Percentiles rank a stretch among this genome's conserved stretches.
Evolutionary conservation across 2,888 invertebrate genomes (phyloP).

Genomic region (Lordiphosa andalusiaca): DNA sequence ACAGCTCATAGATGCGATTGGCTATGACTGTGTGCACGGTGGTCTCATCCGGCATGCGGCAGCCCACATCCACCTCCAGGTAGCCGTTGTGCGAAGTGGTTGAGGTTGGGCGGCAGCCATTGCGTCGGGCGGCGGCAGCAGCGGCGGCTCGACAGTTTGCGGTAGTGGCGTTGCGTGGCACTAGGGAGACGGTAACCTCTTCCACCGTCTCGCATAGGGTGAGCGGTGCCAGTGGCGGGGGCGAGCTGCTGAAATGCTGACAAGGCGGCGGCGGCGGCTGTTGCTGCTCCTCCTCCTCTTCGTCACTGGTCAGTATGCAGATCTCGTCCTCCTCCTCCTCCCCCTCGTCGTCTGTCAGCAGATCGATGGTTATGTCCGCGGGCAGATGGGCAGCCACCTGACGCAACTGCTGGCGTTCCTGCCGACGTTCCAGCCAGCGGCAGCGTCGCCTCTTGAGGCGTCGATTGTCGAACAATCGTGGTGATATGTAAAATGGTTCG

Average conservation of each 20-base stretch:
- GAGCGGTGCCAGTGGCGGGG: conserved; percentile 67
- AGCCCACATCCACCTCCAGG: conserved; percentile 49
- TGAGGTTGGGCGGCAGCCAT: conserved; percentile 13
- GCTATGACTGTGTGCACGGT: conserved; percentile 79
- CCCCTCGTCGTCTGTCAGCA: conserved; percentile 74
- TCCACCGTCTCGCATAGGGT: conserved; percentile 61
- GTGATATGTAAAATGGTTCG: conserved; percentile 76
- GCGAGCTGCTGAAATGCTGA: conserved; percentile 44
- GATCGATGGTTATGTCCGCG: conserved; percentile 74
- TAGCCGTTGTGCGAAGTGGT: conserved; percentile 11
- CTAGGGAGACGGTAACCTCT: conserved; percentile 76
- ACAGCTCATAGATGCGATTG: conserved; percentile 77
- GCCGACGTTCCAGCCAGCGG: conserved; percentile 60
- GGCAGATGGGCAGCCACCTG: conserved; percentile 52
- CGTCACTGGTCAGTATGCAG: conserved; percentile 70
- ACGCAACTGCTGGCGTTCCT: conserved; percentile 39
- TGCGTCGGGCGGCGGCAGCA: conserved; percentile 18
- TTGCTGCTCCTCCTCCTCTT: conserved; percentile 35
- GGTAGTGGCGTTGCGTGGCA: conserved; percentile 69
- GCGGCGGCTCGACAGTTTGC: conserved; percentile 59
- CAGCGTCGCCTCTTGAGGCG: conserved; percentile 72
- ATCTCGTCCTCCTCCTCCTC: conserved; percentile 12
- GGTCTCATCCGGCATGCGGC: conserved; percentile 74
- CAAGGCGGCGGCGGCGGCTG: not conserved
- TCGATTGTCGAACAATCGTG: conserved; percentile 73